Base-by-base conservation (phyloP, 2,888 invertebrate species). In the Brachypalpus laphriformis region DNA sequence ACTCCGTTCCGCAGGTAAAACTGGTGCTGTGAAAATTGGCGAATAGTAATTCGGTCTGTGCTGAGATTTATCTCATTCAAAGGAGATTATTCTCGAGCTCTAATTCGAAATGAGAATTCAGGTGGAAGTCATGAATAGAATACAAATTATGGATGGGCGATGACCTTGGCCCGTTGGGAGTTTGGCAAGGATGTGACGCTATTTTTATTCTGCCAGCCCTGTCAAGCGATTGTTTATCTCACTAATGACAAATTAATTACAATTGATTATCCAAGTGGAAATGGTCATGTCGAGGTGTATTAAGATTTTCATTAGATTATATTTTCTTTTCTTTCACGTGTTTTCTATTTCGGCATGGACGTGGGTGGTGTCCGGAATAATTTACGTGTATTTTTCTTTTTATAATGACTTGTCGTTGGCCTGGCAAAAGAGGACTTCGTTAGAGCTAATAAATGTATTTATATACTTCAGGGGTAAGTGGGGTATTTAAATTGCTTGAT, bases 211-310 rank as follows among this genome's bases (percentile, higher is more conserved):
- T 45, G 18, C 31, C 31, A 47, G 45, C n/a, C 25, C 42, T 80
- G 80, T 65, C 72, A 66, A 78, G 49, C 28, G 6, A 78, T 70
- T 77, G 63, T 80, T 83, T 83, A 74, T 83, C 63, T 70, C 74
- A 65, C 63, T 83, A 78, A 83, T 63, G 74, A 83, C 78, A 83
- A 75, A 80, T 80, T 83, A 83, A 83, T 83, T 83, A 83, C 78
- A 80, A 83, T 80, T 83, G 78, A 78, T 83, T 83, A 75, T 80
- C 70, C 61, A 70, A 63, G 63, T 70, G 70, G 61, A 63, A 63
- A 70, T 54, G 68, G 59, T 42, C 68, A 45, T 77, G 77, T 61
- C 59, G 20, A 61, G 51, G 42, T 34, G 22, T 42, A 61, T 68
- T 77, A 77, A 59, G 54, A 70, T 77, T 61, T 61, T 20, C 51